Base-by-base conservation (phyloP, 37 sponge, comb jelly and placozoan species). In the Chondrosia reniformis region DNA sequence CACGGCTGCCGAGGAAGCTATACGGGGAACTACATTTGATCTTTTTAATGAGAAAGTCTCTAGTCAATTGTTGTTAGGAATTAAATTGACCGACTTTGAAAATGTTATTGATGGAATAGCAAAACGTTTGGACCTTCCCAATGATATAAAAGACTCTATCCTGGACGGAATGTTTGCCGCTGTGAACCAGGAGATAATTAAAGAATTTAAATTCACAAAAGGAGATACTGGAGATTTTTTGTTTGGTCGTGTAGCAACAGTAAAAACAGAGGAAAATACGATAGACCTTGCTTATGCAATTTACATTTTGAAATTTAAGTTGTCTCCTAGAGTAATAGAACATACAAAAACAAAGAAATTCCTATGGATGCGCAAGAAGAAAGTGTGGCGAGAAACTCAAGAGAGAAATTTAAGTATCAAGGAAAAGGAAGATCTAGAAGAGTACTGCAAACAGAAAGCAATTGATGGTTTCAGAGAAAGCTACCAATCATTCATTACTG, bases 381-480 rank as follows among this genome's bases (percentile, higher is more conserved):
- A 61, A 61, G 63, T 61, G 63, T 61, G 63, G 63, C 63, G 27
- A 25, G 27, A 12, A 61, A 61, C 63, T 61, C 13, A 28, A 28
- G 63, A 61, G n/a, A 61, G 63, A 61, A 61, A 61, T 61, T 8
- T 61, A 8, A 25, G 27, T 24, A 12, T 8, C 7, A 12, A 8
- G 9, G 63, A 61, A 61, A 8, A 61, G 27, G 63, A 12, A 22
- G 8, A 12, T 8, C 17, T 61, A 22, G 9, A 12, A 24, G 8
- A 9, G 7, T 61, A 61, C 27, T 61, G 13, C 27, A 61, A 25
- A 28, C 8, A 61, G 9, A 61, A 61, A 22, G 63, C 63, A 9
- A 61, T 61, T 22, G 27, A 61, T 24, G 63, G 27, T 24, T 61
- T 61, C 63, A 61, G n/a, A 22, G n/a, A 22, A 22, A 28, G n/a